These are phyloP conservation scores for Circus cinereus DNA, from an alignment of 2,797 vertebrate genomes.

Conservation along the genomic window DNA sequence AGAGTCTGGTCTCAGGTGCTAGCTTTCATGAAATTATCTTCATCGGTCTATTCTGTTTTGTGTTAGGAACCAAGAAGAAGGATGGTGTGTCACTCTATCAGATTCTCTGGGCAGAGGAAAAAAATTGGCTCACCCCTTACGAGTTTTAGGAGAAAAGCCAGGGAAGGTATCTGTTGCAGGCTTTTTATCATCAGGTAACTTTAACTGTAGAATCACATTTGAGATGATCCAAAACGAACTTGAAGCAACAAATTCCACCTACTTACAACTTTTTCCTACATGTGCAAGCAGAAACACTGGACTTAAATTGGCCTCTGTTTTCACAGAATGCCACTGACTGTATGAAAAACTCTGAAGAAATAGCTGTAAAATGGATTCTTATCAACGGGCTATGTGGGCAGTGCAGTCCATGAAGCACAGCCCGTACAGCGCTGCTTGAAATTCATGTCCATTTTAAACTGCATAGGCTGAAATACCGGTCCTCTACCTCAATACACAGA, in stretches of 20 bases:
- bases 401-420: neutral
- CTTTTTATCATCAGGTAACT: neutral
- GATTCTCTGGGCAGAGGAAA: neutral
- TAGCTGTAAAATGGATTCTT: neutral
- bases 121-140: neutral
- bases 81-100: neutral
- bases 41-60: neutral
- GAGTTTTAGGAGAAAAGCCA: neutral
- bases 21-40: neutral
- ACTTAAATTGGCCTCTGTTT: neutral
- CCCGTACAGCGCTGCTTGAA: neutral
- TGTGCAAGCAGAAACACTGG: neutral
- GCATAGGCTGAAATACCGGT: neutral
- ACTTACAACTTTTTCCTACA: neutral
- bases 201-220: neutral
- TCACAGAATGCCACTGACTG: neutral
- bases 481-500: neutral
- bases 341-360: neutral
- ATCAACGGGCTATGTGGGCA: neutral
- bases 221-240: neutral
- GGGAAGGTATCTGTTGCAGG: neutral
- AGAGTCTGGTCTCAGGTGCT: neutral
- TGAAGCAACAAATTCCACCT: rapidly evolving
- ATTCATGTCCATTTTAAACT: neutral
- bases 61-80: neutral